Evolutionary conservation across 1,140 invertebrate genomes (phyloP), one percentile per base, ranked within the genome.

Genomic region (Trichogramma pretiosum): DNA sequence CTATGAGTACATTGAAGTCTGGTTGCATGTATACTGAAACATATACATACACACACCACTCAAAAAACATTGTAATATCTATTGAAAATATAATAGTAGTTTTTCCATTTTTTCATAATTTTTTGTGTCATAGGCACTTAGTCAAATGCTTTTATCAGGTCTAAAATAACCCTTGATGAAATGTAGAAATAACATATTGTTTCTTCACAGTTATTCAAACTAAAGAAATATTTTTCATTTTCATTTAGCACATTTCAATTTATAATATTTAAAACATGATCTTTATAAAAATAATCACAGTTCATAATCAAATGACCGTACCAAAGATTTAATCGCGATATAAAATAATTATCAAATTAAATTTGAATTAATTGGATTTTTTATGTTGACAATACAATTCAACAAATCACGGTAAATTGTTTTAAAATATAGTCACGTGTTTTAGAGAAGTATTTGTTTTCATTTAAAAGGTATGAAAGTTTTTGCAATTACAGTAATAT

Each of bases 51-150:
- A 46, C n/a, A n/a, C n/a, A n/a, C n/a, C n/a, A n/a, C n/a, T n/a
- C n/a, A n/a, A n/a, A n/a, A n/a, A n/a, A 57, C 57, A 63, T 61
- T 63, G 58, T 51, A 58, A 60, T 50, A 52, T 62, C 54, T 54
- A 39, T 47, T 52, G 44, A 52, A 48, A 48, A 57, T 49, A 53
- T 52, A 53, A 49, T 53, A 39, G 49, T n/a, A n/a, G n/a, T n/a
- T 58, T 55, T 56, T 54, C 46, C 34, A 54, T 54, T 46, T 44
- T 51, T 60, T 50, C 54, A 39, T 48, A 54, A 54, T 60, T 51
- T 61, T 37, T 40, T 45, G 21, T 24, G 28, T 47, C 45, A 63
- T 60, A 66, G 60, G 63, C 61, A 66, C 64, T 65, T 64, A 42
- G 48, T 63, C 59, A 62, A 53, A 55, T 55, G 54, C 53, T 39